Base-by-base conservation (phyloP, 2,797 vertebrate genomes). In the Gallinago nigripennis region DNA sequence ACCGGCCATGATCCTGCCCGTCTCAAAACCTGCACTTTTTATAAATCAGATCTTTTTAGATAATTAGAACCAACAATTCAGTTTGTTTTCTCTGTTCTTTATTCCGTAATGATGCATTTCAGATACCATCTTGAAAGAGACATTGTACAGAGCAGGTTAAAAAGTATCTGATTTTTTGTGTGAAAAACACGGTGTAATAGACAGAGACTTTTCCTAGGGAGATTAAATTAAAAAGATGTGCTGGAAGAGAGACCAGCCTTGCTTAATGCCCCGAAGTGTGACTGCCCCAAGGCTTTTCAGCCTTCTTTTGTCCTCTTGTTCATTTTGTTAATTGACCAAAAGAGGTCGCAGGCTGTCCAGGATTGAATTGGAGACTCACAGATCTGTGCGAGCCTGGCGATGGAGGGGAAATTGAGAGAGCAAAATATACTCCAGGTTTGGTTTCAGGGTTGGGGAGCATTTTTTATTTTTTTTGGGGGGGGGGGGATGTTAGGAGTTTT, bases 331-430 rank as follows among this genome's bases (percentile, higher is more conserved):
- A 53, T 61, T 84, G 85, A 90, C 97, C 98, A 76, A 96, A 91
- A 98, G 98, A 97, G 97, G 98, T 92, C 97, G 96, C 97, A 71
- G 31, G 83, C 78, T 96, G 91, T 54, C 96, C 96, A 97, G 86
- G 68, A 80, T 93, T 97, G 92, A 92, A 35, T 9, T 30, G 30
- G 53, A 61, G 28, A 23, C 69, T 56, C 33, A 2, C 1, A 28
- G 60, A 33, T 71, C 43, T 41, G 24, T 43, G 41, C 1, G 0
- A 73, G 43, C 23, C 50, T 27, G 39, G 54, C 43, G 61, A 69
- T 51, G 51, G 61, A 86, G 71, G 8, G 23, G 28, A 10, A 41
- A 76, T n/a, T 77, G 51, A 68, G 80, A 27, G 50, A 69, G 54
- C 6, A 31, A 20, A 82, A 46, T 37, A 41, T 69, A 35, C 41